These are phyloP conservation scores for Podargus strigoides DNA, from an alignment of 2,797 vertebrate species.

Conservation along the genomic window DNA sequence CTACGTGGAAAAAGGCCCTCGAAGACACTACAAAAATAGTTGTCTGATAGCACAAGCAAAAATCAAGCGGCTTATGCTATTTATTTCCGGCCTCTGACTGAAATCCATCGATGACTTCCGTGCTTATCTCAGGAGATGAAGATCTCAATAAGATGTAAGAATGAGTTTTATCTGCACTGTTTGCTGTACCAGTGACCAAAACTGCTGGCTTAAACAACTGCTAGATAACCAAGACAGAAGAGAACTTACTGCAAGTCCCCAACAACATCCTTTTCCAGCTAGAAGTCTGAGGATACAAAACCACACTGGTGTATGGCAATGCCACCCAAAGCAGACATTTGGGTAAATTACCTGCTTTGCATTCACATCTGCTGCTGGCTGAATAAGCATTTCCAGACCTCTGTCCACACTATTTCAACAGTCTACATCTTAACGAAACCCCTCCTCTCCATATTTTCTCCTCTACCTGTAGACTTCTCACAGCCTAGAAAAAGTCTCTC, in stretches of 20 bases:
- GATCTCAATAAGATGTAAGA: background rate
- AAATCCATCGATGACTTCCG: background rate
- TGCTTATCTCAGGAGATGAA: background rate
- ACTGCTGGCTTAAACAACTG: background rate
- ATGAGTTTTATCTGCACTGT: background rate
- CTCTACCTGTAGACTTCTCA: background rate
- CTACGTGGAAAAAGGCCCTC: background rate
- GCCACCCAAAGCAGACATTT: background rate
- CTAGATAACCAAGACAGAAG: background rate
- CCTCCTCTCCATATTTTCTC: background rate
- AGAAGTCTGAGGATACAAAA: background rate
- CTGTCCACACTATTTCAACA: background rate
- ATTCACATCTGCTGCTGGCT: background rate
- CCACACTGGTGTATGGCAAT: accelerated
- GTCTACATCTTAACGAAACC: background rate
- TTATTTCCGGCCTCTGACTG: background rate
- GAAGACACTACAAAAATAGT: background rate
- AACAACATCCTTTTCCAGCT: background rate
- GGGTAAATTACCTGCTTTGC: background rate
- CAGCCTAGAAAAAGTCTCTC: background rate
- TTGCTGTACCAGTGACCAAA: background rate
- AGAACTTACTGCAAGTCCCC: background rate
- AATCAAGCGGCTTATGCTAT: background rate
- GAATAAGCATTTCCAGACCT: background rate
- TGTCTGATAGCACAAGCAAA: background rate